A percentile compares a stretch with the other conserved stretches of the same genome.
phyloP scores from a whole-genome alignment of 1,140 invertebrate genomes.

The Polypedilum pembai region DNA sequence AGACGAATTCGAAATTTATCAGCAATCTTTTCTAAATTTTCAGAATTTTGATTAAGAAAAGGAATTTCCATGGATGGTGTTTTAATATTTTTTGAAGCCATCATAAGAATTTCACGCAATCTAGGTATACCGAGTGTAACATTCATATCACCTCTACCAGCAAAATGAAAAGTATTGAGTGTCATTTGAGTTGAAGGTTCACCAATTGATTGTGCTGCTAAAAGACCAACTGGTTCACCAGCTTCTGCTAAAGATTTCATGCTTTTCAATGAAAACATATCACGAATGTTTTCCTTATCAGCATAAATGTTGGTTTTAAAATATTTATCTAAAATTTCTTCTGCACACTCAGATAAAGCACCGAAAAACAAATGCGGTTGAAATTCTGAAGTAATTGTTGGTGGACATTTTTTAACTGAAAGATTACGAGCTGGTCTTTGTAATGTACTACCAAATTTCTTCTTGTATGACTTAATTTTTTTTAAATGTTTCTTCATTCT shows the following conservation, averaged over 20 bases:
- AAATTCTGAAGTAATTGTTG: constrained; percentile 63
- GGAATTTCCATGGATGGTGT: constrained; percentile 96
- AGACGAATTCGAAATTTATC: constrained; percentile 62
- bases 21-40: constrained; percentile 52
- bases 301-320: constrained; percentile 43
- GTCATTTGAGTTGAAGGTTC: constrained; percentile 99
- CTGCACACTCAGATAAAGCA: constrained; percentile 71
- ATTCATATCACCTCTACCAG: constrained; percentile 99
- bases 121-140: constrained; percentile 96
- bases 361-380: constrained; percentile 70
- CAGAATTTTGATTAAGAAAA: constrained; percentile 48
- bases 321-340: constrained; percentile 60
- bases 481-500: constrained; percentile 59
- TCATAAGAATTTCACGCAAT: constrained; percentile 94
- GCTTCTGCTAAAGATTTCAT: constrained; percentile 71
- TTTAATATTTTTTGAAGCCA: constrained; percentile 83
- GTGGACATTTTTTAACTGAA: constrained; percentile 49
- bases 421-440: constrained; percentile 29
- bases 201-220: constrained; percentile 93
- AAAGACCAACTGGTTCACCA: constrained; percentile 87
- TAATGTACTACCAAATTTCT: constrained; percentile 37
- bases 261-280: constrained; percentile 69
- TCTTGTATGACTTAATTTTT: constrained; percentile 50
- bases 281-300: constrained; percentile 46
- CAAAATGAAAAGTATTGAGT: constrained; percentile 98